phyloP scores from a whole-genome alignment of 2,888 invertebrate genomes.

The Polydesmus complanatus region DNA sequence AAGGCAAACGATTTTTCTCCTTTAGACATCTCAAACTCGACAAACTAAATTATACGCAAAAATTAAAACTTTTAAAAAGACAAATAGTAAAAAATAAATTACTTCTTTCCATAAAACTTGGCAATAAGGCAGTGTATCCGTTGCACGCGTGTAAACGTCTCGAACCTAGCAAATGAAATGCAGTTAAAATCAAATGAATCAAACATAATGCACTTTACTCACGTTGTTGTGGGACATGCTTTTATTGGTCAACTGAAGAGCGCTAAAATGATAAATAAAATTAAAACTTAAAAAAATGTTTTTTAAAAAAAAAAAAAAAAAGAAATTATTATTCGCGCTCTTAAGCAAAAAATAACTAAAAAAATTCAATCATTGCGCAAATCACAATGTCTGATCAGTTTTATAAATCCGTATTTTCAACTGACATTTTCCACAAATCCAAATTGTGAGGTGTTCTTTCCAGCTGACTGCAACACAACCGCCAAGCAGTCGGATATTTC shows the following conservation, averaged over 20 bases:
- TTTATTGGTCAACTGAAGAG: background rate
- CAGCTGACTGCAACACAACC: constrained; percentile 2
- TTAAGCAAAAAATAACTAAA: background rate
- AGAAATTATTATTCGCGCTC: background rate
- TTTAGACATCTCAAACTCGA: background rate
- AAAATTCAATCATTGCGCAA: too few species aligned
- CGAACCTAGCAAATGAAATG: background rate
- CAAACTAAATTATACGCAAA: background rate
- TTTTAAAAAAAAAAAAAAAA: background rate
- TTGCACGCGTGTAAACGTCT: background rate
- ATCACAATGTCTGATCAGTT: too few species aligned
- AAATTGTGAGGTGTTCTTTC: background rate
- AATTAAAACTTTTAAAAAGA: background rate
- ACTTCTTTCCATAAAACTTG: background rate
- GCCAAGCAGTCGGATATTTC: constrained; percentile 4
- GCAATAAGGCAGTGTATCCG: background rate
- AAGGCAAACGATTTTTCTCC: background rate
- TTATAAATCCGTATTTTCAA: too few species aligned
- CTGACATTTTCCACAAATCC: constrained; percentile 11
- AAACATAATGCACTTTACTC: background rate
- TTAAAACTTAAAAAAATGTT: background rate
- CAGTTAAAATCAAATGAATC: background rate
- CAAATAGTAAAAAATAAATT: background rate
- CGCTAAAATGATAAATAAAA: background rate
- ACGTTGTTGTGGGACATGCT: background rate